Base-by-base conservation (phyloP, 1,140 invertebrate species). In the Drosophila trapezifrons region DNA sequence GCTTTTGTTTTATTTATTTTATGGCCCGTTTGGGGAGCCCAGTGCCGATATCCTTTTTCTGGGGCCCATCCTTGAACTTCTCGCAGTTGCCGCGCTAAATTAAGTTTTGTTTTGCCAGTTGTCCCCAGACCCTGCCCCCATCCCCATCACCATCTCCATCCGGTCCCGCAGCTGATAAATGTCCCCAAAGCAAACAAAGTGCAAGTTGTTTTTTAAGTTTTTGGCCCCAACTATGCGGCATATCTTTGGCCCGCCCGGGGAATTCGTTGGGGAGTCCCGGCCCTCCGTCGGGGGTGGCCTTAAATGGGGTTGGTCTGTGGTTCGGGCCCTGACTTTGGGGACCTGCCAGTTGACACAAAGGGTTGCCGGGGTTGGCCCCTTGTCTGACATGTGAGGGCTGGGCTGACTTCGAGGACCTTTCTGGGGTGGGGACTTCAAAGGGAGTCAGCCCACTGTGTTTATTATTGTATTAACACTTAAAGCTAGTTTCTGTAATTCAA, bases 131-230 rank as follows among this genome's bases (percentile, higher is more conserved):
- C 60, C 45, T 15, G 35, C 13, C 59, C 12, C 22, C 17, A 5
- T 2, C 27, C 17, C 12, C 17, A n/a, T 4, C 10, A n/a, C 27
- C 37, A n/a, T n/a, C n/a, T n/a, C 22, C 12, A 7, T 15, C 17
- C 29, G 8, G 27, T 55, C 20, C 25, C 52, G 69, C 51, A 79
- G 60, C 83, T 86, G 82, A 86, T 86, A 87, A 87, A 86, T 86
- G 79, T 87, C 79, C 83, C 83, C 76, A 79, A 86, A 83, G 83
- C 83, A 87, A 79, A 87, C 83, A 83, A 70, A 86, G 79, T 87
- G 83, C 83, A 86, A 87, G 83, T 86, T 87, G 76, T 87, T 83
- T 79, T 87, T 86, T 79, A 87, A 86, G 82, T 86, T 83, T 87
- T 83, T 43, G 66, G 49, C 66, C 75, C 66, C 66, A 80, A 85